Conservation (phyloP, 2,113 vertebrate species). For the human region GRCh38 chr20:35801501-35802000, state of each 20-base stretch:
- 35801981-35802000: neutral
- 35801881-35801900: slow-evolving; percentile 39
- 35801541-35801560: slow-evolving; percentile 96
- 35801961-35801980: neutral
- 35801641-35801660: slow-evolving; percentile 35
- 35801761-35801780: neutral
- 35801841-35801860: neutral
- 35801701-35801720: slow-evolving; percentile 52
- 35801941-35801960: neutral
- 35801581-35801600: slow-evolving; percentile 97
- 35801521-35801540: slow-evolving; percentile 98
- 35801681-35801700: slow-evolving; percentile 65
- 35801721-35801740: slow-evolving; percentile 43
- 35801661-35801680: slow-evolving; percentile 31
- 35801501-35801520: slow-evolving; percentile 87
- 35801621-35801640: slow-evolving; percentile 79
- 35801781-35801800: neutral
- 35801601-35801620: slow-evolving; percentile 93
- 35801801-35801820: neutral
- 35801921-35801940: slow-evolving; percentile 15
- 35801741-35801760: slow-evolving; percentile 29
- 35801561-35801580: slow-evolving; percentile 96
- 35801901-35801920: slow-evolving; percentile 15
- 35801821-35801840: slow-evolving; percentile 14
- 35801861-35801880: neutral